phyloP scores from a whole-genome alignment of 2,797 vertebrate genomes.

The Scolopax bukidnonensis region DNA sequence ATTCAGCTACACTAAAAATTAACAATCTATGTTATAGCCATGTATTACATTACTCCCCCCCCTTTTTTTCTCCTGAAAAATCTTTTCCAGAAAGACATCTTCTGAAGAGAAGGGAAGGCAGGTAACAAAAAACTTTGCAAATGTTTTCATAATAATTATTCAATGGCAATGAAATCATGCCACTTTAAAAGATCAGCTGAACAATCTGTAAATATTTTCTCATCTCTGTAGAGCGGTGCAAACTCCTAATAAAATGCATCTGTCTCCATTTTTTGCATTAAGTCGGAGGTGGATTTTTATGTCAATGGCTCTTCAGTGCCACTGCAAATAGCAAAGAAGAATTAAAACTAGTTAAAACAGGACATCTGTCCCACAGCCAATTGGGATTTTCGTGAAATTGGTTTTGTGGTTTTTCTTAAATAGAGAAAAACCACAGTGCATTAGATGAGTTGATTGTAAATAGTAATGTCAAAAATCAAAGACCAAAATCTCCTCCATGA shows the following conservation, averaged over 20 bases:
- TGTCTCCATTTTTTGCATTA: constrained; percentile 4
- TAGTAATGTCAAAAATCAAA: not conserved
- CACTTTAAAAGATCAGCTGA: constrained; percentile 61
- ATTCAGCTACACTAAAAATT: constrained; percentile 76
- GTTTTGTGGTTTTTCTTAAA: not conserved
- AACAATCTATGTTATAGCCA: constrained; percentile 70
- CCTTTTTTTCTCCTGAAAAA: not conserved
- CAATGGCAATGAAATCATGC: not conserved
- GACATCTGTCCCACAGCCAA: not conserved
- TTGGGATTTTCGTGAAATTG: not conserved
- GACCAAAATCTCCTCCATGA: not conserved
- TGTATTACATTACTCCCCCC: constrained; percentile 61
- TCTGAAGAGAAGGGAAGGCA: constrained; percentile 19
- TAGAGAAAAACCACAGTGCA: not conserved
- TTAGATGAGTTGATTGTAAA: not conserved
- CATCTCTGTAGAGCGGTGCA: not conserved
- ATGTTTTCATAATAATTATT: constrained; percentile 54
- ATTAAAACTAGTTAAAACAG: not conserved
- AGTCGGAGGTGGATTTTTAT: not conserved
- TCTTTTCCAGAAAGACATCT: constrained; percentile 47
- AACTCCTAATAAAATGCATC: constrained; percentile 29
- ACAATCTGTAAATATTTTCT: constrained; percentile 60
- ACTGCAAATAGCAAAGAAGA: not conserved
- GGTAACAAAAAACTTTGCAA: constrained; percentile 39
- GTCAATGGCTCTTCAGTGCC: not conserved